A percentile compares a stretch with the other conserved stretches of the same genome.
phyloP scores from a whole-genome alignment of 2,797 vertebrate genomes.

The Karalla daura region DNA sequence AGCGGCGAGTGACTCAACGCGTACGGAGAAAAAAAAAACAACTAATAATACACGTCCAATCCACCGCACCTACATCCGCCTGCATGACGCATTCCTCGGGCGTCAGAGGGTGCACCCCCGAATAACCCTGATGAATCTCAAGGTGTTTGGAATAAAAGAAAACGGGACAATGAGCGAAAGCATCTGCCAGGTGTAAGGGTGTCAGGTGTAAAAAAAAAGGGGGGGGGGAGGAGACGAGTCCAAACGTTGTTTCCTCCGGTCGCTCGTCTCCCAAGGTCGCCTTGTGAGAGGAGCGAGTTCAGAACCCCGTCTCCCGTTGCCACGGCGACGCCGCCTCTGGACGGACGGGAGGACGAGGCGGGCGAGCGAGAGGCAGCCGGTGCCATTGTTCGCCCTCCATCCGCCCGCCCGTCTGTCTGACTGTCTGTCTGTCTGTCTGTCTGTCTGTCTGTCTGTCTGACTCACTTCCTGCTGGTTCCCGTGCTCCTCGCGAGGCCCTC shows the following conservation, averaged over 20 bases:
- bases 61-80: not conserved
- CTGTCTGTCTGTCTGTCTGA: constrained; percentile 42
- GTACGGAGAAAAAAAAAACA: not conserved
- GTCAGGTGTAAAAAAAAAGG: too few relatives aligned
- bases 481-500: constrained; percentile 19
- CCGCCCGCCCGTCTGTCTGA: too few relatives aligned
- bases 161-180: too few relatives aligned
- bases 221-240: too few relatives aligned
- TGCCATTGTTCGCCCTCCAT: too few relatives aligned
- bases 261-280: constrained; percentile 53
- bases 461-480: constrained; percentile 3
- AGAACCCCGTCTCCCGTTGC: constrained; percentile 57
- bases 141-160: too few relatives aligned
- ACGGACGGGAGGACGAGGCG: too few relatives aligned
- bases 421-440: too few relatives aligned
- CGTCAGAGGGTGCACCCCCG: not conserved
- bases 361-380: too few relatives aligned
- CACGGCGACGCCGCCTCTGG: constrained; percentile 38
- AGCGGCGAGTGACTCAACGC: not conserved
- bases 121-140: constrained; percentile 9
- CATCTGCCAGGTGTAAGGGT: constrained; percentile 45
- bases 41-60: not conserved
- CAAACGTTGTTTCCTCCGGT: too few relatives aligned
- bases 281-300: constrained; percentile 37
- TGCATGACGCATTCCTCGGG: not conserved